Conservation (phyloP, 2,888 invertebrate species). For the Strigamia transsilvanica region DNA sequence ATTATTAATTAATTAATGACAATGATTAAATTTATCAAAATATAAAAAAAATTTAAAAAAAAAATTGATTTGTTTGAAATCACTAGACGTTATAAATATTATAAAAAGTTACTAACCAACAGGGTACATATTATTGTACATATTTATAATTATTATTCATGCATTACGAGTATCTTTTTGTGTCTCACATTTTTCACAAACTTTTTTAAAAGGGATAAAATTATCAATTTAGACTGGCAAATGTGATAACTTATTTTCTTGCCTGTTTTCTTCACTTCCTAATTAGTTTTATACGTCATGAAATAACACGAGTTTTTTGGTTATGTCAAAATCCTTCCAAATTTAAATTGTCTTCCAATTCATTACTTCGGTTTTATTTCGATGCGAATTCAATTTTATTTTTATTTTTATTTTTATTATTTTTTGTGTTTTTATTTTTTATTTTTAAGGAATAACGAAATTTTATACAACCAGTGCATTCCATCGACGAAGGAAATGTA, state of each 20-base stretch:
- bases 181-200: slow-evolving; percentile 31
- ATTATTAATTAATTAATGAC: background rate
- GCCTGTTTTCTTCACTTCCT: slow-evolving; percentile 13
- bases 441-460: background rate
- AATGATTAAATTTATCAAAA: background rate
- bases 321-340: slow-evolving; percentile 24
- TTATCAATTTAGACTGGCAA: slow-evolving; percentile 21
- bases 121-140: slow-evolving; percentile 43
- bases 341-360: slow-evolving; percentile 32
- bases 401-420: background rate
- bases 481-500: slow-evolving; percentile 18
- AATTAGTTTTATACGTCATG: slow-evolving; percentile 6
- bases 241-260: slow-evolving; percentile 45
- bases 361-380: slow-evolving; percentile 2
- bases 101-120: slow-evolving; percentile 48
- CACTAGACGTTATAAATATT: background rate
- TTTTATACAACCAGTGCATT: slow-evolving; percentile 30
- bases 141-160: slow-evolving; percentile 22
- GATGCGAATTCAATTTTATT: background rate
- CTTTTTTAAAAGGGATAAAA: background rate
- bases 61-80: background rate
- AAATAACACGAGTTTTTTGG: background rate
- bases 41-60: background rate
- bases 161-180: background rate
- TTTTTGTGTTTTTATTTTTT: background rate